Evolutionary conservation across 1,140 invertebrate species (phyloP).

Genomic region (Dreissena rostriformis): DNA sequence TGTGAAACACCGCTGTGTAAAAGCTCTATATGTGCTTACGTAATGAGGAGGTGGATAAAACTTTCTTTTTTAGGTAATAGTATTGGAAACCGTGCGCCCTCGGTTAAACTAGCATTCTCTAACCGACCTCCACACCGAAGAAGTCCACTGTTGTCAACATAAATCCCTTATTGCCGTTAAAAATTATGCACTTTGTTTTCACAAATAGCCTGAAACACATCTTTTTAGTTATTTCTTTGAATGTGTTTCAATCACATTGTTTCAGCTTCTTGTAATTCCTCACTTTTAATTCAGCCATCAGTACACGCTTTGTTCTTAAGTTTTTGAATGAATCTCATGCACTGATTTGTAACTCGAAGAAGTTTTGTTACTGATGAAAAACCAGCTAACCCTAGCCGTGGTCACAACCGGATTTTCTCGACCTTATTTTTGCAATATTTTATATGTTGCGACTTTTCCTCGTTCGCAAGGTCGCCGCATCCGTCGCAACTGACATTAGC

Average conservation of each 20-base stretch:
- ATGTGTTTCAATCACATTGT: background rate
- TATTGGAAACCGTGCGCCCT: conserved; percentile 12
- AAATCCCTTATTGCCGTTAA: conserved; percentile 9
- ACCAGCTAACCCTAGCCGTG: no score
- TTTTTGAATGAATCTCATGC: background rate
- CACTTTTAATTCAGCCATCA: background rate
- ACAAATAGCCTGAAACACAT: background rate
- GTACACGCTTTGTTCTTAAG: background rate
- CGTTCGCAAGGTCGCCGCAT: no score
- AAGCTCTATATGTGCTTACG: conserved; percentile 6
- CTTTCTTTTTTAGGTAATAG: conserved; percentile 1
- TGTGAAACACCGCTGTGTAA: conserved; percentile 20
- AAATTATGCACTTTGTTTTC: background rate
- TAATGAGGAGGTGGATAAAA: background rate
- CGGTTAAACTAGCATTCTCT: background rate
- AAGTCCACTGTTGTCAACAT: conserved; percentile 7
- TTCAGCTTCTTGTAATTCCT: background rate
- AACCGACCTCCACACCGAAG: conserved; percentile 1
- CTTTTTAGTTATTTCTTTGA: background rate
- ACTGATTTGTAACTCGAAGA: background rate
- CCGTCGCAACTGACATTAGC: no score
- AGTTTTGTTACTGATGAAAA: conserved; percentile 6
- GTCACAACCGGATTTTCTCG: no score
- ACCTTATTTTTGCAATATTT: no score
- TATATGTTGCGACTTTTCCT: no score